Percentiles rank a stretch among this genome's conserved stretches.
phyloP scores from a whole-genome alignment of 2,113 vertebrate genomes.

The Australoheros scitulus region DNA sequence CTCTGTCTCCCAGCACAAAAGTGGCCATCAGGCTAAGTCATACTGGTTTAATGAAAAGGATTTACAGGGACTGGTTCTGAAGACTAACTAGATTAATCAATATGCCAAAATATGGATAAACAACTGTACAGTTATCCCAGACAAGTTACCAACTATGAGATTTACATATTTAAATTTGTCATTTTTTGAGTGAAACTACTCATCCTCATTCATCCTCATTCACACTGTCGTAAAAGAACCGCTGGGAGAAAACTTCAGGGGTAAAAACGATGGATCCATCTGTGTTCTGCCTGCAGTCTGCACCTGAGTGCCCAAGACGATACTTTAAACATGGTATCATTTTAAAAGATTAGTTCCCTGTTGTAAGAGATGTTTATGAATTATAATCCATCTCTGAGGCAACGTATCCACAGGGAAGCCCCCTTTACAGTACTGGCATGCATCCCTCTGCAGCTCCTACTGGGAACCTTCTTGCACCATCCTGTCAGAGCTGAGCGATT shows the following conservation, averaged over 20 bases:
- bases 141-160: background rate
- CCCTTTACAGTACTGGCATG: background rate
- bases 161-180: background rate
- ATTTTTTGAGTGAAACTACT: accelerated
- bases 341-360: background rate
- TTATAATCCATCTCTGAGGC: background rate
- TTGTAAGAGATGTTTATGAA: background rate
- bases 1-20: background rate
- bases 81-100: background rate
- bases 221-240: background rate
- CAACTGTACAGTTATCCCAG: background rate
- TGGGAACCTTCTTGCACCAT: background rate
- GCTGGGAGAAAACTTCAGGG: background rate
- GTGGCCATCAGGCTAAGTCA: accelerated
- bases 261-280: background rate
- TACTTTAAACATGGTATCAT: accelerated
- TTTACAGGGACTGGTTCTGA: background rate
- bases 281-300: background rate
- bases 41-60: background rate
- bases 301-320: background rate
- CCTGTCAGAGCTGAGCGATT: conserved; percentile 2
- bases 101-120: background rate
- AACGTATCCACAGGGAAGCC: background rate
- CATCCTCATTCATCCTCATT: background rate
- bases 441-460: background rate